These are phyloP conservation scores for Speoplatyrhinus poulsoni DNA, from an alignment of 2,113 vertebrate species.

Conservation along the genomic window DNA sequence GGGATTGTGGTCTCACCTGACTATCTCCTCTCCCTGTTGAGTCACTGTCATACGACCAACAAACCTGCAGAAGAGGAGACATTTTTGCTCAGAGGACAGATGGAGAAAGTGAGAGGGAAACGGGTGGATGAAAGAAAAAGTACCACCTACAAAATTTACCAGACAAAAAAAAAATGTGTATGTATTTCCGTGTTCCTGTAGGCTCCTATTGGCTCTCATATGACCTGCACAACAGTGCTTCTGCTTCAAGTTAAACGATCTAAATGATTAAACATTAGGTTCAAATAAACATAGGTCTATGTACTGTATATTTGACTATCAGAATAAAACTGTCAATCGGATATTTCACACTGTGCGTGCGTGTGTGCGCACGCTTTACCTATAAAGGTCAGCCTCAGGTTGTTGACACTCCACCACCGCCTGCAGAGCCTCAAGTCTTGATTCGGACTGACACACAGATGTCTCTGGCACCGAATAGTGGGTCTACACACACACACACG, in stretches of 20 bases:
- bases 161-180: slow-evolving; percentile 37
- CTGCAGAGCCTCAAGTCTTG: slow-evolving; percentile 86
- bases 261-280: too few relatives aligned
- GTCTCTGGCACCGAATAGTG: slow-evolving; percentile 91
- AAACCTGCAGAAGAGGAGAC: slow-evolving; percentile 79
- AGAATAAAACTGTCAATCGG: too few relatives aligned
- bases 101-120: not conserved
- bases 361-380: slow-evolving; percentile 69
- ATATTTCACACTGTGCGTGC: not conserved
- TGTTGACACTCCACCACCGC: slow-evolving; percentile 97
- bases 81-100: slow-evolving; percentile 11
- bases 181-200: too few relatives aligned
- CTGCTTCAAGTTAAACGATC: too few relatives aligned
- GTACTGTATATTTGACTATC: too few relatives aligned
- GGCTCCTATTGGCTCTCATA: too few relatives aligned
- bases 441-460: slow-evolving; percentile 88
- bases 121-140: not conserved
- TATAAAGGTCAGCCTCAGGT: slow-evolving; percentile 94
- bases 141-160: slow-evolving; percentile 11
- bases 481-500: slow-evolving; percentile 75
- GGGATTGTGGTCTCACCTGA: slow-evolving; percentile 80
- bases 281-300: too few relatives aligned
- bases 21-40: slow-evolving; percentile 89
- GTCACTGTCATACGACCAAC: slow-evolving; percentile 91
- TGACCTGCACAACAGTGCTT: too few relatives aligned